Base-by-base conservation (phyloP, 1,140 invertebrate species). In the Eupeodes corollae region DNA sequence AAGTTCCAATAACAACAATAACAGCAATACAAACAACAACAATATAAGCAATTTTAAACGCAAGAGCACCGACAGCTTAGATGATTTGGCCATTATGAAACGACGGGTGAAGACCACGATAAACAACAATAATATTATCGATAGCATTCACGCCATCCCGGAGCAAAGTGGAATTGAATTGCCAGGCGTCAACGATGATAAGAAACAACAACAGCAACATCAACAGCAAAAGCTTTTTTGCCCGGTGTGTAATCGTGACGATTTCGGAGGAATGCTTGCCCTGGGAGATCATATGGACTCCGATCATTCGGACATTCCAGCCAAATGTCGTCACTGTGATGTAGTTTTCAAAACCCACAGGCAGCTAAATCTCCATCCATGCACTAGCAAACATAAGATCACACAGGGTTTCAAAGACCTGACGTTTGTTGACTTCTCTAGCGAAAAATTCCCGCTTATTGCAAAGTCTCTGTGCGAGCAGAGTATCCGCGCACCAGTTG, bases 371-470 rank as follows among this genome's bases (percentile, higher is more conserved):
- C 68, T 65, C 1, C 82, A 83, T 53, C 73, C 68, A 18, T 73
- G 70, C 45, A 72, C 76, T 31, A 56, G 63, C 45, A 46, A 50
- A 18, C 47, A 53, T 42, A 39, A 55, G 26, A 32, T 61, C 49
- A 59, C 57, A 42, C 63, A 77, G 1, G 82, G 83, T 5, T 88
- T 84, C 59, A 73, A 80, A 43, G 83, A 89, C 63, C 65, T 87
- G n/a, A 80, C 77, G 5, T 86, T 85, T 58, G 76, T 84, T 1
- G 84, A 89, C 57, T 90, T 88, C 56, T 82, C 85, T 0, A 79
- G 76, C 21, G 73, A 77, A 39, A 89, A 89, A 59, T 88, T 87
- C 57, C 76, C 86, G 0, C 70, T 84, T 32, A 87, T 89, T 40
- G 82, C 85, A 0, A 76, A 81, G 47, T 75, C 76, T 10, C 74